Evolutionary conservation across 1,140 invertebrate genomes (phyloP).

Genomic region (Lepidurus arcticus): DNA sequence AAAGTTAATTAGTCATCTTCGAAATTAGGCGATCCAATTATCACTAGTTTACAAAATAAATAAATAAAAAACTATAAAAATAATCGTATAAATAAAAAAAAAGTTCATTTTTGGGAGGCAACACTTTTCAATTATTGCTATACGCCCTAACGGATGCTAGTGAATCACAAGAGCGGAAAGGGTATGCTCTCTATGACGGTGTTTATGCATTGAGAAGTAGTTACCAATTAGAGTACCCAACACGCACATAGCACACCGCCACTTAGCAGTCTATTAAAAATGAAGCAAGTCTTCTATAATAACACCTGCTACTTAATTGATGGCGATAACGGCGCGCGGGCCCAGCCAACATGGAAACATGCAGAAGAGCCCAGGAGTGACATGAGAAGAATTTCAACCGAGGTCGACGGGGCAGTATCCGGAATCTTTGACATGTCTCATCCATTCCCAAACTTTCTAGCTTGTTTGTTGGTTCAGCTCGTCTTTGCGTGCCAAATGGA

Average conservation of each 20-base stretch:
- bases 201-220: neutral
- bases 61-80: too few relatives aligned
- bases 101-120: too few relatives aligned
- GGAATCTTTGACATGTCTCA: too few relatives aligned
- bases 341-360: too few relatives aligned
- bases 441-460: too few relatives aligned
- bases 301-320: neutral
- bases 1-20: conserved; percentile 11
- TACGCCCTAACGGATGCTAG: neutral
- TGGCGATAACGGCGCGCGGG: too few relatives aligned
- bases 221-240: neutral
- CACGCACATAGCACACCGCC: neutral
- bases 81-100: too few relatives aligned
- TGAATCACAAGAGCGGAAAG: neutral
- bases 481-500: too few relatives aligned
- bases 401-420: too few relatives aligned
- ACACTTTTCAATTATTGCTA: neutral
- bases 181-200: neutral
- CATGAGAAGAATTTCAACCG: too few relatives aligned
- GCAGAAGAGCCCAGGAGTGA: too few relatives aligned
- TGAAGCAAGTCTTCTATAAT: neutral
- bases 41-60: neutral
- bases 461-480: too few relatives aligned
- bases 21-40: neutral
- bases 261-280: neutral